Conservation (phyloP, 37 sponge, comb jelly and placozoan genomes). For the Crambe crambe region DNA sequence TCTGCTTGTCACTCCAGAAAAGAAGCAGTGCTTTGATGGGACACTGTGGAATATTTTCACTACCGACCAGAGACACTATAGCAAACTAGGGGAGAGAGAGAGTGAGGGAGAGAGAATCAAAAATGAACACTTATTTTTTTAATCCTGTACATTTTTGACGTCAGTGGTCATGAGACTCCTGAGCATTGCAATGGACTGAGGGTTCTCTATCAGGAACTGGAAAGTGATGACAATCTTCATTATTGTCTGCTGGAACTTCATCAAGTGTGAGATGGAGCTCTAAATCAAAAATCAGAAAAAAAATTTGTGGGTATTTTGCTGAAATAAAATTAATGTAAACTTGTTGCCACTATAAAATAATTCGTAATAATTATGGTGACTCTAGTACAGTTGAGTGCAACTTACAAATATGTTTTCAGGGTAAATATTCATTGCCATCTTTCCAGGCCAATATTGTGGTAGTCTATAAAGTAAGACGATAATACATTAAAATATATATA, state of each 20-base stretch:
- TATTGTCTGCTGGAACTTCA: constrained; percentile 22
- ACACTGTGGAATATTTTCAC: constrained; percentile 15
- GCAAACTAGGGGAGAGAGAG: constrained; percentile 31
- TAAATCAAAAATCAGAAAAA: neutral
- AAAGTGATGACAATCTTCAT: constrained; percentile 40
- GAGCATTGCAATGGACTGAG: constrained; percentile 45
- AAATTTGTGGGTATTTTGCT: too few relatives aligned
- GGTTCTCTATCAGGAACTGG: constrained; percentile 19
- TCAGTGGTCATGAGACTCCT: constrained; percentile 37
- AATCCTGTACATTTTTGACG: constrained; percentile 1
- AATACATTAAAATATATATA: neutral
- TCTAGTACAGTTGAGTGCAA: too few relatives aligned
- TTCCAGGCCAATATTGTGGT: constrained; percentile 48
- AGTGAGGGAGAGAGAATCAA: neutral
- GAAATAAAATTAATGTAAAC: too few relatives aligned
- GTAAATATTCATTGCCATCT: constrained; percentile 37
- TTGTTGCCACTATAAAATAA: too few relatives aligned
- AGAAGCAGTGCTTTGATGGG: constrained; percentile 60
- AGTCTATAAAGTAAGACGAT: constrained; percentile 5
- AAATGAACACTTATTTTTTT: neutral
- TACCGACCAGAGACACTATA: constrained; percentile 35
- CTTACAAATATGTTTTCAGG: constrained; percentile 52
- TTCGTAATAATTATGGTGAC: too few relatives aligned
- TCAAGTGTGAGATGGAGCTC: constrained; percentile 23
- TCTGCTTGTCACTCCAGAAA: constrained; percentile 50